These are phyloP conservation scores for Phyllotis vaccarum DNA, from an alignment of 2,797 vertebrate species.

Conservation along the genomic window DNA sequence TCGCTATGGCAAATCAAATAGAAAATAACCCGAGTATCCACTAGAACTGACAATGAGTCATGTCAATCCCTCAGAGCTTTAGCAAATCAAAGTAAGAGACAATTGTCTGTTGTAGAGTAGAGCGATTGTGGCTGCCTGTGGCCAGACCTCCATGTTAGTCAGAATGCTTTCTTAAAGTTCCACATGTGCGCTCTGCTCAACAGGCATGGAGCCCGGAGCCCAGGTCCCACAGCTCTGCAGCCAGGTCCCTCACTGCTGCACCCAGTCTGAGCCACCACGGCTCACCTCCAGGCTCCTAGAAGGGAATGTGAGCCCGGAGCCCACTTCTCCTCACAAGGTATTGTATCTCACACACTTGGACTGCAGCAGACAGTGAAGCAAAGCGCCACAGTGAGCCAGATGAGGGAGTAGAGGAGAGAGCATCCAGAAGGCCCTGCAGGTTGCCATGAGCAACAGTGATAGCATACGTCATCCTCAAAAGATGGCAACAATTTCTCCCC, in stretches of 20 bases:
- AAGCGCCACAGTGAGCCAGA: background rate
- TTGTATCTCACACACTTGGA: background rate
- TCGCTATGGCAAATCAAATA: background rate
- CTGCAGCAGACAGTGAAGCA: background rate
- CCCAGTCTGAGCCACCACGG: background rate
- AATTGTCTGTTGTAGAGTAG: background rate
- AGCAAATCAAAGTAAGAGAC: background rate
- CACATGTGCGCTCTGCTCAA: background rate
- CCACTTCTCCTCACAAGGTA: background rate
- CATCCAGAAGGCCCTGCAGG: background rate
- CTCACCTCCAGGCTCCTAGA: background rate
- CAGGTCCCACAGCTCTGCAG: background rate
- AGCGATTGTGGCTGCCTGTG: background rate
- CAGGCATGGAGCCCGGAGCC: background rate
- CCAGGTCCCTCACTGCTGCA: background rate
- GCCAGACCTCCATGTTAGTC: background rate
- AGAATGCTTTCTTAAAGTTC: background rate
- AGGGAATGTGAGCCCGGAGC: background rate
- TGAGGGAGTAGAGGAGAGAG: background rate
- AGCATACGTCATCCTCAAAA: background rate
- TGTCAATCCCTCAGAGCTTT: background rate
- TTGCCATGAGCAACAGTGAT: background rate
- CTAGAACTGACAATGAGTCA: background rate
- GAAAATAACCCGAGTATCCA: no score
- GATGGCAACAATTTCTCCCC: background rate